Base-by-base conservation (phyloP, 2,113 vertebrate genomes). In the Nycticebus coucang region DNA sequence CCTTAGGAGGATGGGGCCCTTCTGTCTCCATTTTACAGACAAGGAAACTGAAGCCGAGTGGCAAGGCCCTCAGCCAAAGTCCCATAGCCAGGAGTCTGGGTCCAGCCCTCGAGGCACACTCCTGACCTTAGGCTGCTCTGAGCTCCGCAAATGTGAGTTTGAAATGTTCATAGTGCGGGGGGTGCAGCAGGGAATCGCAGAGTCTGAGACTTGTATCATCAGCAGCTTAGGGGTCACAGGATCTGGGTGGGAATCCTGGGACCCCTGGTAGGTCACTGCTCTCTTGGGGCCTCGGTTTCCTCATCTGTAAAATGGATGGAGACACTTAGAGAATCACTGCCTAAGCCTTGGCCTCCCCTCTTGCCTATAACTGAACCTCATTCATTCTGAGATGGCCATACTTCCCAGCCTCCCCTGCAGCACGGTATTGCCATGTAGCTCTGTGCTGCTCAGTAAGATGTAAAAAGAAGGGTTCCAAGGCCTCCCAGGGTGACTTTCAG, bases 291-390 rank as follows among this genome's bases (percentile, higher is more conserved):
- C 86, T 96, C 82, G 5, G 74, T 93, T 91, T 97, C 95, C 91
- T 97, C 97, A 89, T 97, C 97, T 98, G 97, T 75, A 75, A 96
- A 92, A 96, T 5, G 83, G 97, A 97, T 2, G 68, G 80, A 97
- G 95, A 94, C 41, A 62, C 89, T 95, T 80, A 96, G 86, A 95
- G 83, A 94, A 30, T 83, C 60, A 22, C 33, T 35, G 6, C 60
- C 37, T 35, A 17, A 37, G 66, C 66, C 45, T 17, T 3, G 2
- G 28, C n/a, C 35, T 10, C 30, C 74, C 62, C 24, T n/a, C 59
- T 12, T 71, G 19, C 37, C 41, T 74, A 30, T 11, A n/a, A 33
- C 13, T 74, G 68, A 79, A 37, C 50, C 18, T 86, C 59, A 35
- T 30, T 57, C 28, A 45, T 79, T 79, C 66, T 62, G 57, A 50